These are phyloP conservation scores for Gisinianus flammeolus DNA, from an alignment of 2,888 invertebrate species.

Conservation along the genomic window DNA sequence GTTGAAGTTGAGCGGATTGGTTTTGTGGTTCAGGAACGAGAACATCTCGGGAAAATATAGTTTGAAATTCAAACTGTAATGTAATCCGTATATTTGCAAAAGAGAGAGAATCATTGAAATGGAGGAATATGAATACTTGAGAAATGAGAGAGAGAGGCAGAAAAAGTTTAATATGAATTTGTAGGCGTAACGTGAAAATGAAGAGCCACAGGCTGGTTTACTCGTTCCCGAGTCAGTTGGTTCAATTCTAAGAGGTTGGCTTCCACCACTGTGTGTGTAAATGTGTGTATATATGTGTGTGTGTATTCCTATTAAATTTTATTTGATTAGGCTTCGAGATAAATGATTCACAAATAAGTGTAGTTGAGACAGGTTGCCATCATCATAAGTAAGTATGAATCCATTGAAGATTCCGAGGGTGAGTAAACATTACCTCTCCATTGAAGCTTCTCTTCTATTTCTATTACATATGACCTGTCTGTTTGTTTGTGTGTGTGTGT, in stretches of 20 bases:
- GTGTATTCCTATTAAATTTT: constrained; percentile 38
- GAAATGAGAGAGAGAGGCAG: not conserved
- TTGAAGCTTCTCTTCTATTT: constrained; percentile 9
- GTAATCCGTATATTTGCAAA: constrained; percentile 8
- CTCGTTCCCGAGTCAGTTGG: no score
- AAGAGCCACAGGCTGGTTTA: constrained; percentile 15
- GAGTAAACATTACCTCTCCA: constrained; percentile 30
- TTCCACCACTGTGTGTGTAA: not conserved
- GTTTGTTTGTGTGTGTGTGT: not conserved
- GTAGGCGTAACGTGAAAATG: constrained; percentile 30
- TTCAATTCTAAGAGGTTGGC: not conserved
- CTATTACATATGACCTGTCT: not conserved
- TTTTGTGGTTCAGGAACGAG: not conserved
- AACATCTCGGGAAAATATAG: not conserved
- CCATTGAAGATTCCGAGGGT: constrained; percentile 31
- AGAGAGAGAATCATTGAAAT: not conserved
- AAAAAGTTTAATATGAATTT: constrained; percentile 25
- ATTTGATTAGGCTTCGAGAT: constrained; percentile 38
- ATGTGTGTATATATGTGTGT: not conserved
- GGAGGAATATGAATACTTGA: not conserved
- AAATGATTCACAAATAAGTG: constrained; percentile 36
- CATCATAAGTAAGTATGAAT: constrained; percentile 32
- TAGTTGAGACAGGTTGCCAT: constrained; percentile 33
- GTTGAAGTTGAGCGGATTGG: not conserved
- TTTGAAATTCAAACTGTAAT: constrained; percentile 3